Conservation (phyloP, 2,797 vertebrate species). For the Anguilla megastoma region DNA sequence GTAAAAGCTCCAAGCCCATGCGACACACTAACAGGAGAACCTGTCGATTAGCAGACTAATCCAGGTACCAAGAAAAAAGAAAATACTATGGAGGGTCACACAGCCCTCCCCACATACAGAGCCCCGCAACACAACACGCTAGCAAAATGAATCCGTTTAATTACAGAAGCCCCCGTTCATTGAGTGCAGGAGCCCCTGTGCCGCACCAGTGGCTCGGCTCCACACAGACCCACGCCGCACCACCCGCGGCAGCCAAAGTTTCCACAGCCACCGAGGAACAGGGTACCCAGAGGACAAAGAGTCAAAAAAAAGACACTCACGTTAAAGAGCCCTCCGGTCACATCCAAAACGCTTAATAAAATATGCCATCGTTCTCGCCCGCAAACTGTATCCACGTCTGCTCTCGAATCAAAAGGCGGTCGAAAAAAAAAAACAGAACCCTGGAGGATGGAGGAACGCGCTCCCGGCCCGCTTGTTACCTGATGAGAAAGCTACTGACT, state of each 20-base stretch:
- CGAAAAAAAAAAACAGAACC: neutral
- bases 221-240: neutral
- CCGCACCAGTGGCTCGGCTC: neutral
- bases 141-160: conserved; percentile 55
- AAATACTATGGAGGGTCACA: neutral
- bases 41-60: neutral
- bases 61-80: conserved; percentile 34
- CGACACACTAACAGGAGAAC: too few species aligned
- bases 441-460: neutral
- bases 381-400: neutral
- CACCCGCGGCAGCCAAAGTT: neutral
- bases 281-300: neutral
- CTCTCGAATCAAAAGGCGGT: neutral
- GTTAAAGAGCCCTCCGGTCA: neutral
- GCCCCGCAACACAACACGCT: conserved; percentile 50
- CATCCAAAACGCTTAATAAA: neutral
- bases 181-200: neutral
- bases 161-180: conserved; percentile 48
- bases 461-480: neutral
- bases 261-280: neutral
- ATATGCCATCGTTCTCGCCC: neutral
- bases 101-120: conserved; percentile 36
- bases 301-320: neutral
- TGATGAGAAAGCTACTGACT: neutral
- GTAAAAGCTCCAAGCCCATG: neutral